Base-by-base conservation (phyloP, 2,888 invertebrate genomes). In the Protophormia terraenovae region DNA sequence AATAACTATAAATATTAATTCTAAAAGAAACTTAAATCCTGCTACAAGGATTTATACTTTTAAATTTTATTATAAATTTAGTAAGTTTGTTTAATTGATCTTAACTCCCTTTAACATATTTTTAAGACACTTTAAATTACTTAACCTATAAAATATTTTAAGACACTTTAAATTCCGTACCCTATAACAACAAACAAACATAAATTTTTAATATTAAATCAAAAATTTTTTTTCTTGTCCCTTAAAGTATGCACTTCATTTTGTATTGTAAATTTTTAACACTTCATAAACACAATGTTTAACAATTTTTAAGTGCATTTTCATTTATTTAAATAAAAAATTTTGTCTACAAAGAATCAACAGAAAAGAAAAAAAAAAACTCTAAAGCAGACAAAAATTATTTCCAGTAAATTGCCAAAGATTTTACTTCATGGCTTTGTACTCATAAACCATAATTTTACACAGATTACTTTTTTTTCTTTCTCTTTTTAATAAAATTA, bases 381-480 rank as follows among this genome's bases (percentile, higher is more conserved):
- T 19, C 19, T 27, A 62, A 12, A 29, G 27, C 41, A 60, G 29
- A 60, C 60, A 67, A 22, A 78, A 80, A 80, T 84, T 84, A 77
- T 72, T 84, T 84, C 67, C 81, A 75, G 73, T 78, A 81, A 81
- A 85, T 85, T 85, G 78, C 75, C 58, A 82, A 75, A 82, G 82
- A 58, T 78, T 81, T 81, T 50, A 50, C 50, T 50, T 41, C n/a
- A n/a, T 50, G 47, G 47, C 16, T 47, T 47, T 80, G 41, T 64
- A 22, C 64, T 64, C 29, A 14, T 55, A 35, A 32, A 69, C 35
- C 58, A 50, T 69, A 71, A 50, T 38, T 78, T 78, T 50, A 27
- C 35, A 29, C 35, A 79, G 6, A 75, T 27, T n/a, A n/a, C n/a
- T 62, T 69, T 76, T 62, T 71, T 64, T 35, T 53, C 58, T 16